phyloP scores from a whole-genome alignment of 1,140 invertebrate genomes.

The Euura saliciscinereae region DNA sequence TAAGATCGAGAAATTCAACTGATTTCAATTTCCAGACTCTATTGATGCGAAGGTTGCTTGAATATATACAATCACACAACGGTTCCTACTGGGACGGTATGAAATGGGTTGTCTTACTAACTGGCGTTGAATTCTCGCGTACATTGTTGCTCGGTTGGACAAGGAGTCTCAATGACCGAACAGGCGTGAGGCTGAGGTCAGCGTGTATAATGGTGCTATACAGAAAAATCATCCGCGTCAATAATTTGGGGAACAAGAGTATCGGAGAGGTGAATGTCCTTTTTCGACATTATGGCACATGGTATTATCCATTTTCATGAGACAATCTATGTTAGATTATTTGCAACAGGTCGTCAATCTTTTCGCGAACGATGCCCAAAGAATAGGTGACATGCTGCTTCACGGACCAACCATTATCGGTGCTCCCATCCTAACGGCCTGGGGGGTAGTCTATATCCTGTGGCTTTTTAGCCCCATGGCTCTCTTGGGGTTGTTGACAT shows the following conservation, averaged over 20 bases:
- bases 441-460: no score
- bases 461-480: no score
- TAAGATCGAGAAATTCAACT: not conserved
- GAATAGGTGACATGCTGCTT: not conserved
- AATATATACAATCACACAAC: constrained; percentile 56
- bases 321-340: no score
- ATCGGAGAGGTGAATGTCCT: constrained; percentile 57
- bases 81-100: constrained; percentile 54
- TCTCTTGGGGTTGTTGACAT: no score
- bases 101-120: constrained; percentile 60
- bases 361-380: not conserved
- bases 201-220: constrained; percentile 68
- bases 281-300: no score
- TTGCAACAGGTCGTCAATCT: not conserved
- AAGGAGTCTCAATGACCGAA: constrained; percentile 68
- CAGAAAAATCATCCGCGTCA: constrained; percentile 67
- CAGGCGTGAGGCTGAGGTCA: constrained; percentile 66
- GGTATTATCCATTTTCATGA: no score
- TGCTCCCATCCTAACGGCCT: no score
- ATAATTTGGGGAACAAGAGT: constrained; percentile 63
- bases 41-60: constrained; percentile 63
- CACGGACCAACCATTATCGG: no score
- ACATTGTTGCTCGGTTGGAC: constrained; percentile 65
- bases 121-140: constrained; percentile 63
- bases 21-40: constrained; percentile 58